Percentiles rank a stretch among this genome's conserved stretches.
These are phyloP conservation scores for Oryzias woworae DNA, from an alignment of 2,113 vertebrate genomes.

Conservation along the genomic window DNA sequence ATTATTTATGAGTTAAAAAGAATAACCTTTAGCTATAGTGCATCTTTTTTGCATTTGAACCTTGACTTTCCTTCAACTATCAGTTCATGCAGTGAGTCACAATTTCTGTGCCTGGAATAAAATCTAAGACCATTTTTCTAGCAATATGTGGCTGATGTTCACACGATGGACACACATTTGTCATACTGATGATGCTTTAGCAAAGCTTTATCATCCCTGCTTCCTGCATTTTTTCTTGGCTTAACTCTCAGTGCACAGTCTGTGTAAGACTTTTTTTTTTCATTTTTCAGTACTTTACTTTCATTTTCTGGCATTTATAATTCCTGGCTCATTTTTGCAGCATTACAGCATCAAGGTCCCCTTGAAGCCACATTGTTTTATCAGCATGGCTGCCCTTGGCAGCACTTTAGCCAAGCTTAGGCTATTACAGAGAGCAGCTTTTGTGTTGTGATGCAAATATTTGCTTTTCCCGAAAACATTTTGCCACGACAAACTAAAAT, in stretches of 20 bases:
- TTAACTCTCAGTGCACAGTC: not conserved
- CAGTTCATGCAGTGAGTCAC: no score
- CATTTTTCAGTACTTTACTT: constrained; percentile 17
- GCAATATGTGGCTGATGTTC: no score
- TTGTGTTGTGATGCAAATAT: constrained; percentile 41
- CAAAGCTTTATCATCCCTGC: no score
- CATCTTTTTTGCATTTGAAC: no score
- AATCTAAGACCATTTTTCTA: no score
- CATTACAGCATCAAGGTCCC: constrained; percentile 13
- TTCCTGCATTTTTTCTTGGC: no score
- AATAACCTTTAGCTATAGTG: no score
- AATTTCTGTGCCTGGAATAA: no score
- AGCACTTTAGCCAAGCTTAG: constrained; percentile 27
- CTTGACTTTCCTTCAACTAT: no score
- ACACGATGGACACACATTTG: no score
- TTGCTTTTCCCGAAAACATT: constrained; percentile 54
- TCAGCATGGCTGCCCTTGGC: constrained; percentile 35
- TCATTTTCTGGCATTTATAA: constrained; percentile 7
- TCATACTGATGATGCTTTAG: no score
- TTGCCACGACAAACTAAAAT: constrained; percentile 50
- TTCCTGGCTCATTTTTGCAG: constrained; percentile 17
- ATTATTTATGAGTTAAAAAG: no score
- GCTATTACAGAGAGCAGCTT: constrained; percentile 33
- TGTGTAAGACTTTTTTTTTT: not conserved
- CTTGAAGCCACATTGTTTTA: constrained; percentile 44